These are phyloP conservation scores for Trichogramma evanescens DNA, from an alignment of 2,888 invertebrate species.

Conservation along the genomic window DNA sequence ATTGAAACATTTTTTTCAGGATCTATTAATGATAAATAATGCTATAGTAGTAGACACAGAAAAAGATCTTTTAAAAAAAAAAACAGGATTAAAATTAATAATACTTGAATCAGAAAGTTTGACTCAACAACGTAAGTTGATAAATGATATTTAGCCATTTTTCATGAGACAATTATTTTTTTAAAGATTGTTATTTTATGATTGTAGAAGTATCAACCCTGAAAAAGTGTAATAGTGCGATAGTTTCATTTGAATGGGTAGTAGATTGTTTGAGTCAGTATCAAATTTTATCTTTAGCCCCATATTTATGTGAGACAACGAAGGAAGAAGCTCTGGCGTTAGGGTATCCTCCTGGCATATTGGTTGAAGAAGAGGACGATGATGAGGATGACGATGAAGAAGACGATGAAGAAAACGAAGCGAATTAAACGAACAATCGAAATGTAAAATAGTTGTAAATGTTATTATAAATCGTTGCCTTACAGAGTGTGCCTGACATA, in stretches of 20 bases:
- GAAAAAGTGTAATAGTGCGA: slow-evolving; percentile 24
- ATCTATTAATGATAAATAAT: slow-evolving; percentile 30
- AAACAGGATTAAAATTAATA: slow-evolving; percentile 7
- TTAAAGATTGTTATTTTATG: not conserved
- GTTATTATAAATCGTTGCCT: too few species aligned
- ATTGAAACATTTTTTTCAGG: slow-evolving; percentile 25
- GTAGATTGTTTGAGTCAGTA: slow-evolving; percentile 37
- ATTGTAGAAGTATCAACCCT: slow-evolving; percentile 13
- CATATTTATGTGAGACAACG: slow-evolving; percentile 28
- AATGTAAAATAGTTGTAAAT: not conserved
- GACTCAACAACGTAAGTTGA: slow-evolving; percentile 7
- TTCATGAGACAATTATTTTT: not conserved
- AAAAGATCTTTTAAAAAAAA: slow-evolving; percentile 19
- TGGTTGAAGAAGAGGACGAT: slow-evolving; percentile 27
- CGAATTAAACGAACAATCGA: not conserved
- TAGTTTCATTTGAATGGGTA: slow-evolving; percentile 34
- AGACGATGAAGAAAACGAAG: not conserved
- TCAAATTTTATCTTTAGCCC: slow-evolving; percentile 27
- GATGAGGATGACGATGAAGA: slow-evolving; percentile 15
- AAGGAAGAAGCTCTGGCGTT: slow-evolving; percentile 24
- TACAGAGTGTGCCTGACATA: too few species aligned
- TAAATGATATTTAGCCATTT: not conserved
- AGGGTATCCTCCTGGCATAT: slow-evolving; percentile 28
- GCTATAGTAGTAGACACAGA: slow-evolving; percentile 27
- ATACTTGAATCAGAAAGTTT: slow-evolving; percentile 13